A percentile compares a stretch with the other conserved stretches of the same genome.
Conservation (phyloP, 2,797 vertebrate species). For the Esox lucius region DNA sequence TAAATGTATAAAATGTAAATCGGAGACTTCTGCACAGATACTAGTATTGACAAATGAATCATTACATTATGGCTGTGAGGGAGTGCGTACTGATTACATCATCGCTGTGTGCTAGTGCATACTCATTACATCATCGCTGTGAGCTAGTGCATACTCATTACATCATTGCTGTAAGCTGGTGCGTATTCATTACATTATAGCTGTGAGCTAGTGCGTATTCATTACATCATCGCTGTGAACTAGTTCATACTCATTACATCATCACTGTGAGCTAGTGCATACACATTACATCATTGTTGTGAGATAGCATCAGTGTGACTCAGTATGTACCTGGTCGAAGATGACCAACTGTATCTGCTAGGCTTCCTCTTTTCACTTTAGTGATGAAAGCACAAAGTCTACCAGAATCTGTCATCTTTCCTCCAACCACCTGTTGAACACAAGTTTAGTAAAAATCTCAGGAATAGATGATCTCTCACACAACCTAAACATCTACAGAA, state of each 20-base stretch:
- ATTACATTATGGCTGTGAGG: background rate
- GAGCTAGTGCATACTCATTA: background rate
- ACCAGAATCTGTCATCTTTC: constrained; percentile 95
- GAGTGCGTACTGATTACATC: background rate
- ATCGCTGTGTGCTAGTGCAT: background rate
- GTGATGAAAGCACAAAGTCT: constrained; percentile 97
- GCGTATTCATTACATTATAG: background rate
- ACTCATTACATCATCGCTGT: background rate
- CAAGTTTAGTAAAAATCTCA: background rate
- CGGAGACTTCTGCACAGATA: too few species aligned
- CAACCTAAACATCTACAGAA: background rate
- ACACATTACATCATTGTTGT: background rate
- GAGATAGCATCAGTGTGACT: background rate
- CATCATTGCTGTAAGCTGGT: background rate
- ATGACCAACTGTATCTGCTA: constrained; percentile 95
- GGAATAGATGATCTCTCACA: background rate
- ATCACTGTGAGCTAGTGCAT: background rate
- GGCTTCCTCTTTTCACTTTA: constrained; percentile 96
- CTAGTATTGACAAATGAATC: too few species aligned
- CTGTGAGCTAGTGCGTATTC: background rate
- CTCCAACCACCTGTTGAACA: constrained; percentile 89
- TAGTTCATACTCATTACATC: background rate
- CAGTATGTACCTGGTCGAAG: constrained; percentile 85
- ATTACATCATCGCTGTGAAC: background rate
- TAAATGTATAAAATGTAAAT: too few species aligned